These are phyloP conservation scores for Drosophila gaucha DNA, from an alignment of 2,888 invertebrate genomes.

Conservation along the genomic window DNA sequence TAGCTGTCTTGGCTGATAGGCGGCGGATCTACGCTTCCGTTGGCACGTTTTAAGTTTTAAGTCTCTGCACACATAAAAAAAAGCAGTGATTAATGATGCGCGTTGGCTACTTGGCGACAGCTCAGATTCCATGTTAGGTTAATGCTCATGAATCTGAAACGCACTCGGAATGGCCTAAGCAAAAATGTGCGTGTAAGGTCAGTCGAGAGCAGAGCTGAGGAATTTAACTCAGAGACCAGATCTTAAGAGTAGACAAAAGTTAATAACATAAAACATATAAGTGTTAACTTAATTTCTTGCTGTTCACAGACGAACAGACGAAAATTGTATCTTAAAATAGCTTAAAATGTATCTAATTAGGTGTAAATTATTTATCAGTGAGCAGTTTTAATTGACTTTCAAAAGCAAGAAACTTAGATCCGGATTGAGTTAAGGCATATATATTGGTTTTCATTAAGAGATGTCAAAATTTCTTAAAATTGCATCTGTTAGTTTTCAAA, in stretches of 20 bases:
- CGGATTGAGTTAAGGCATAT: neutral
- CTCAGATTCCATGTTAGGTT: slow-evolving; percentile 22
- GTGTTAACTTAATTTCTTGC: neutral
- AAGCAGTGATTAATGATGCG: slow-evolving; percentile 41
- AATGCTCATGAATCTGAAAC: slow-evolving; percentile 18
- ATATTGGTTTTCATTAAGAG: neutral
- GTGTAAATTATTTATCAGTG: slow-evolving; percentile 4
- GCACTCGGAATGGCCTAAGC: slow-evolving; percentile 29
- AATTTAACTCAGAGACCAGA: slow-evolving; percentile 11
- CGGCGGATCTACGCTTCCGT: slow-evolving; percentile 48
- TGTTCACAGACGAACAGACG: neutral
- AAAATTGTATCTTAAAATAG: neutral
- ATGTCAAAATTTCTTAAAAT: neutral
- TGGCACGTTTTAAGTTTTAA: slow-evolving; percentile 34
- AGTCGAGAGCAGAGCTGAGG: slow-evolving; percentile 6
- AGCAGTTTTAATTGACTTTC: neutral
- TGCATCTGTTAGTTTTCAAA: too few relatives aligned
- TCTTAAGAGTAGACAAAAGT: neutral
- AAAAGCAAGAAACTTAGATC: neutral
- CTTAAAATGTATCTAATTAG: neutral
- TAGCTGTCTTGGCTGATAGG: slow-evolving; percentile 12
- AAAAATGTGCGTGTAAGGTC: slow-evolving; percentile 51
- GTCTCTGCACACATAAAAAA: slow-evolving; percentile 12
- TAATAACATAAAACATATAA: slow-evolving; percentile 1
- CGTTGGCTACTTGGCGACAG: slow-evolving; percentile 15